phyloP scores from a whole-genome alignment of 2,113 vertebrate genomes.

The Vombatus ursinus region DNA sequence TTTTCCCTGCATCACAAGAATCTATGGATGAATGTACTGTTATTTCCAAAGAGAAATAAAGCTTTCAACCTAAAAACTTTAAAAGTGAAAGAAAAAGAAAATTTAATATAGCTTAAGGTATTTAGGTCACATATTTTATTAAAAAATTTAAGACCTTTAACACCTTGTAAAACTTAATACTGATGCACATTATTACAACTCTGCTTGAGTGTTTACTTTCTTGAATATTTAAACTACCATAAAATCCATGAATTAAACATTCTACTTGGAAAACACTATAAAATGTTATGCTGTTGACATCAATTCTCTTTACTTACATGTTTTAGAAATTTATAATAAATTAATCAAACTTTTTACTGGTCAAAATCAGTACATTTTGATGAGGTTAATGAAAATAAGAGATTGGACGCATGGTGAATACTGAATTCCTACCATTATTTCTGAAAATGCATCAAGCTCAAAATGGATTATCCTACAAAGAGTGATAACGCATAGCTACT shows the following conservation, averaged over 20 bases:
- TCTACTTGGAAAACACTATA: conserved; percentile 4
- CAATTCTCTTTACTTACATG: conserved; percentile 22
- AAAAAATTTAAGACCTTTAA: conserved; percentile 26
- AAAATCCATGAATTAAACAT: neutral
- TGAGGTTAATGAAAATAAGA: conserved; percentile 1
- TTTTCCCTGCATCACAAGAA: conserved; percentile 1
- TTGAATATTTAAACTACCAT: conserved; percentile 4
- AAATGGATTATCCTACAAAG: conserved; percentile 12
- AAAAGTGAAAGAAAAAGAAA: conserved; percentile 31
- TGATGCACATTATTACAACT: neutral
- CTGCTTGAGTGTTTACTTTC: neutral
- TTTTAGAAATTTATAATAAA: conserved; percentile 13
- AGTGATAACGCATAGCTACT: neutral
- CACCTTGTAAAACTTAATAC: neutral
- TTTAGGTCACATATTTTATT: conserved; percentile 15
- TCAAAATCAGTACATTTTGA: conserved; percentile 36
- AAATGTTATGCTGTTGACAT: neutral
- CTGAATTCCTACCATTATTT: neutral
- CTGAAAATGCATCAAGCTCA: neutral
- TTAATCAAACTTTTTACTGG: neutral
- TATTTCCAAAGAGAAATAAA: conserved; percentile 27
- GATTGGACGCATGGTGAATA: neutral
- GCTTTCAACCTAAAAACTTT: conserved; percentile 20
- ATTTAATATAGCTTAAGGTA: neutral
- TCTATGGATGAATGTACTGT: neutral